phyloP scores from a whole-genome alignment of 2,888 invertebrate genomes.

The Agrilus cyanescens region DNA sequence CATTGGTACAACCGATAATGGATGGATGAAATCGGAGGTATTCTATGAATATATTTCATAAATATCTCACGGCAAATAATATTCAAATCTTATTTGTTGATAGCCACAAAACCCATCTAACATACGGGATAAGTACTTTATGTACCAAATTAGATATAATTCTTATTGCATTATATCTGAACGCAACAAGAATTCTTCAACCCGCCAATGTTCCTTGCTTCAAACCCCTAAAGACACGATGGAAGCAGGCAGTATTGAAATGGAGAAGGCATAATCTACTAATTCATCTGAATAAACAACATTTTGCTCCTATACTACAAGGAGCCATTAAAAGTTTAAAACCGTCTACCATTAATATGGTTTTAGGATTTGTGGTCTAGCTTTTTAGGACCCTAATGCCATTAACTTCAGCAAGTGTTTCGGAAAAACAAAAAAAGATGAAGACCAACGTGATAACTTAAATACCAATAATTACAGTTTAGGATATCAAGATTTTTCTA shows the following conservation, averaged over 20 bases:
- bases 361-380: too few relatives aligned
- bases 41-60: slow-evolving; percentile 33
- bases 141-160: slow-evolving; percentile 19
- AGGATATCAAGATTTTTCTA: too few relatives aligned
- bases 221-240: slow-evolving; percentile 14
- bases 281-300: too few relatives aligned
- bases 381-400: too few relatives aligned
- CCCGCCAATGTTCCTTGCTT: slow-evolving; percentile 20
- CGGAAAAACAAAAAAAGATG: too few relatives aligned
- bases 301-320: too few relatives aligned
- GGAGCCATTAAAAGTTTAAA: too few relatives aligned
- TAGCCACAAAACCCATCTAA: slow-evolving; percentile 15
- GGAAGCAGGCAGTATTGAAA: slow-evolving; percentile 15
- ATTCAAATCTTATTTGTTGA: slow-evolving; percentile 13
- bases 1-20: slow-evolving; percentile 27
- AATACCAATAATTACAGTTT: too few relatives aligned
- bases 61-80: too few relatives aligned
- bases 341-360: too few relatives aligned
- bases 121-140: slow-evolving; percentile 14
- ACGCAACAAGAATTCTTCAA: slow-evolving; percentile 20
- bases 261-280: slow-evolving; percentile 13
- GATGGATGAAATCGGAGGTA: slow-evolving; percentile 32
- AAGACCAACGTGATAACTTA: too few relatives aligned
- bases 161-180: slow-evolving; percentile 18
- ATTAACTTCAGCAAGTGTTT: too few relatives aligned